Conservation (phyloP, 2,888 invertebrate genomes). For the Tridacna gigas region DNA sequence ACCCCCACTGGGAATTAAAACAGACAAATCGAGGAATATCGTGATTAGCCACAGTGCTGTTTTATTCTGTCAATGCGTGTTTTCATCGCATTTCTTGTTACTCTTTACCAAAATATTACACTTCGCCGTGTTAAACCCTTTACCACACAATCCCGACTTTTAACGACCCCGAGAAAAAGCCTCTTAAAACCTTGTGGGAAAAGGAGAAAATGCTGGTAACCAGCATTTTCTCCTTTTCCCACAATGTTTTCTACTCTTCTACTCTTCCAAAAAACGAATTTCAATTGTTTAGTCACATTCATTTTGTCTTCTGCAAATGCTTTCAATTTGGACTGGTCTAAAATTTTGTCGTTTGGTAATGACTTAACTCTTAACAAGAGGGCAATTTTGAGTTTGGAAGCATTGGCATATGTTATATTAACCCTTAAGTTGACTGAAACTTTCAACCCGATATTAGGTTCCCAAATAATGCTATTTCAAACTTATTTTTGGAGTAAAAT, state of each 20-base stretch:
- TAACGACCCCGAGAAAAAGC: not conserved
- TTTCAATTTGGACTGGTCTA: not conserved
- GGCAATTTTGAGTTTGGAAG: no score
- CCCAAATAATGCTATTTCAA: no score
- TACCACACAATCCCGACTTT: not conserved
- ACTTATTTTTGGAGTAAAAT: no score
- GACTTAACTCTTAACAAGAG: not conserved
- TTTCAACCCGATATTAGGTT: no score
- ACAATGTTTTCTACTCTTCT: not conserved
- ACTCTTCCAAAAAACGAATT: not conserved
- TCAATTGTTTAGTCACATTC: not conserved
- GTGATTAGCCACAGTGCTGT: no score
- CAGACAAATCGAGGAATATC: no score
- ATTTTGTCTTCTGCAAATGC: not conserved
- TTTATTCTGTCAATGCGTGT: no score
- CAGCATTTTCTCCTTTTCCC: not conserved
- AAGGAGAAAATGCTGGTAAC: not conserved
- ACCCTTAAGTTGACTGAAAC: no score
- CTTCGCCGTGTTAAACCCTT: not conserved
- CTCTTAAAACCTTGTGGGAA: not conserved
- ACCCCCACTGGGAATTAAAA: no score
- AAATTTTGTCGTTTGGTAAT: not conserved
- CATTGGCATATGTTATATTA: no score
- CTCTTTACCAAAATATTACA: no score
- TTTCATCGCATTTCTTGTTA: no score